phyloP scores from a whole-genome alignment of 2,797 vertebrate genomes.

The Psittacula echo region DNA sequence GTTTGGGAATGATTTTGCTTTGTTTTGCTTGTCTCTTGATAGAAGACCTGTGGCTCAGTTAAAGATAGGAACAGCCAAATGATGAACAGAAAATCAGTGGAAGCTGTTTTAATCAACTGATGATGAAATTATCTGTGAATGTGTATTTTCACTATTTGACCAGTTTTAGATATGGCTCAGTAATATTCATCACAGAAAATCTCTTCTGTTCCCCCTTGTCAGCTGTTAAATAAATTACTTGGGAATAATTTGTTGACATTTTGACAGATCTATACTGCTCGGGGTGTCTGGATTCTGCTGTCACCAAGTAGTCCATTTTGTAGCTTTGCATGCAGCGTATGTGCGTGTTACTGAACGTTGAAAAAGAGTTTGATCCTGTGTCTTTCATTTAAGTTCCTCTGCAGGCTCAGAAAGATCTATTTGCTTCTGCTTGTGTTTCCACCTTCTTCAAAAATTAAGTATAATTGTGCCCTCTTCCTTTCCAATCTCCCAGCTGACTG shows the following conservation, averaged over 20 bases:
- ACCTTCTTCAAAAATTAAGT: background rate
- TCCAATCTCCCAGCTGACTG: background rate
- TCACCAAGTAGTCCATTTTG: background rate
- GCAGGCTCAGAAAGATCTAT: background rate
- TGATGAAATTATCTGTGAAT: constrained; percentile 21
- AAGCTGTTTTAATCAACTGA: background rate
- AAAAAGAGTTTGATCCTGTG: background rate
- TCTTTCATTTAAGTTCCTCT: background rate
- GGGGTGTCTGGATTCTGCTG: background rate
- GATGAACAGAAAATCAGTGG: background rate
- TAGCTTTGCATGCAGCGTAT: rapidly evolving
- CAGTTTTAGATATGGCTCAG: background rate
- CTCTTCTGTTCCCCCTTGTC: background rate
- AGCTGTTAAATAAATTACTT: constrained; percentile 1
- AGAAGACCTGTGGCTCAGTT: background rate
- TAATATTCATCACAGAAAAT: background rate
- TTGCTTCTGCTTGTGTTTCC: background rate
- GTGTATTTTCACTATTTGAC: constrained; percentile 16
- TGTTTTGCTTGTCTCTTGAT: background rate
- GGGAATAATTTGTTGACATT: background rate
- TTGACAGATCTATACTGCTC: background rate
- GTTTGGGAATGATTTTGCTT: background rate
- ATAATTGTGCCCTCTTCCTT: background rate
- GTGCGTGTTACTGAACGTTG: background rate
- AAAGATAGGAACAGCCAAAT: background rate